Base-by-base conservation (phyloP, 2,113 vertebrate species). In the Nyctereutes procyonoides region DNA sequence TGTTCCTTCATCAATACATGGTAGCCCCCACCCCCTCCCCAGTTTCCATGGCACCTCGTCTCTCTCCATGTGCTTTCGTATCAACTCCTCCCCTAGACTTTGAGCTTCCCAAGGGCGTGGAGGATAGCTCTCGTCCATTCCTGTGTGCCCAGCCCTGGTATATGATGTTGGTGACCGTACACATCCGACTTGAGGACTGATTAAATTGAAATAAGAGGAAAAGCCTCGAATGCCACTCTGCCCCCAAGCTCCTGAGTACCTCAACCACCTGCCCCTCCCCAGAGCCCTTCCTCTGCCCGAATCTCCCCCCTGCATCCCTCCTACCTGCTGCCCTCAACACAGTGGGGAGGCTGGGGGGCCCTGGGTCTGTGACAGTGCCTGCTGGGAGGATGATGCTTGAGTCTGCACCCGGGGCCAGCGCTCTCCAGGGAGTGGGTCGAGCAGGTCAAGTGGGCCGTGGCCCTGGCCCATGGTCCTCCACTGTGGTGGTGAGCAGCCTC, bases 401-500 rank as follows among this genome's bases (percentile, higher is more conserved):
- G 53, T 74, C 55, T 63, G 12, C 62, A 6, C 13, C 10, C 0
- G 2, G 81, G 81, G 90, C 81, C 83, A 14, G 62, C 0, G 10
- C 53, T 26, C 77, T 32, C 19, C 53, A 24, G 91, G 71, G 73
- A 95, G 82, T 7, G 14, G 76, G 81, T 73, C 2, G n/a, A 14
- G 92, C 7, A 16, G 81, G 81, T 73, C 4, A 51, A 20, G 94
- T 1, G 88, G 87, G 94, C 97, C 63, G 1, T 43, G 97, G 98
- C 96, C 94, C 97, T 38, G 97, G 94, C 92, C 98, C 83, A 3
- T 19, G 95, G 98, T 80, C 93, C 98, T 94, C 90, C 97, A 86
- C 96, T 88, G 83, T 88, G 53, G 86, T 30, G 92, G 95, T 80
- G 98, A 93, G 98, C 98, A 97, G 60, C 98, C 97, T 98, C 98